Conservation (phyloP, 92 coral and sea anemone genomes). For the Ricordea florida region DNA sequence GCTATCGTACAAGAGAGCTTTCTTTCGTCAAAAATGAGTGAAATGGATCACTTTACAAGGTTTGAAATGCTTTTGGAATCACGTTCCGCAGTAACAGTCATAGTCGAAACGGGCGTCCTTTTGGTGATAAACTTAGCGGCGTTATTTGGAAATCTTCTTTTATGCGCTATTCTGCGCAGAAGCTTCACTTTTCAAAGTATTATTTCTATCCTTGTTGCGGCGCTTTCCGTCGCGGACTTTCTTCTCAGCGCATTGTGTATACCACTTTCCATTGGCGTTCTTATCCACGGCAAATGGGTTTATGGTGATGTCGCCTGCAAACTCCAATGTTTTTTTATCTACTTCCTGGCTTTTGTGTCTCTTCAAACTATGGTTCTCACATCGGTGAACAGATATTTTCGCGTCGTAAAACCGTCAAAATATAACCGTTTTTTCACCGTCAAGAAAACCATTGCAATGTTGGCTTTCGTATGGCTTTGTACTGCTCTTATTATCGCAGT, state of each 20-base stretch:
- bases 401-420: constrained; percentile 47
- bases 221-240: constrained; percentile 50
- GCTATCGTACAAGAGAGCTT: not conserved
- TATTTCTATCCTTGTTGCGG: constrained; percentile 42
- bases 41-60: not conserved
- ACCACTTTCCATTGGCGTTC: constrained; percentile 46
- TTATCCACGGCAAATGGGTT: constrained; percentile 59
- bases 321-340: constrained; percentile 63
- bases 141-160: constrained; percentile 44
- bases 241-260: constrained; percentile 54
- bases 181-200: constrained; percentile 36
- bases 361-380: constrained; percentile 65
- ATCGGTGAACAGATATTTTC: constrained; percentile 59
- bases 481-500: constrained; percentile 44
- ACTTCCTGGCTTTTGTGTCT: constrained; percentile 56
- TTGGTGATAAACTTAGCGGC: constrained; percentile 24
- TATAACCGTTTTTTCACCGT: constrained; percentile 48
- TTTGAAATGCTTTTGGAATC: not conserved
- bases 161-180: constrained; percentile 41
- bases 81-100: constrained; percentile 8
- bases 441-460: constrained; percentile 37
- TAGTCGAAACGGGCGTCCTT: constrained; percentile 39
- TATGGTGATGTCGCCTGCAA: constrained; percentile 40
- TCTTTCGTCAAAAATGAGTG: not conserved
- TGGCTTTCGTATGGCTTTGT: constrained; percentile 35